These are phyloP conservation scores for Cotesia typhae DNA, from an alignment of 1,140 invertebrate genomes.

Conservation along the genomic window DNA sequence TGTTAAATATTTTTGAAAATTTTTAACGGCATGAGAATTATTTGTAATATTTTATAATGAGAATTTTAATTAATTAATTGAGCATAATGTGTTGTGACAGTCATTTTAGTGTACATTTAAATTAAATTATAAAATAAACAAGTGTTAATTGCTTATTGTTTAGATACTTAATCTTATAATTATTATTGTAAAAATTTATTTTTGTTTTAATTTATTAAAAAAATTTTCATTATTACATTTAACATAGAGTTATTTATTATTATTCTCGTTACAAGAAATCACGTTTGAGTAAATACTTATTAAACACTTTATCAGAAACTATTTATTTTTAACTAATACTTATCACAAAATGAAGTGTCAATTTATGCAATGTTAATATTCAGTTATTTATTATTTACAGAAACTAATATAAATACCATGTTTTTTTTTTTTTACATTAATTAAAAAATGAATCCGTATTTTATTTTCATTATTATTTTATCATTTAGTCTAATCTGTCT, in stretches of 20 bases:
- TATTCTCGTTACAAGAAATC: background rate
- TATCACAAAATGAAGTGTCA: conserved; percentile 10
- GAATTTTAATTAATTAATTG: too few species aligned
- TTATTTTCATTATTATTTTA: too few species aligned
- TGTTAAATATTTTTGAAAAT: conserved; percentile 4
- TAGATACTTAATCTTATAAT: background rate
- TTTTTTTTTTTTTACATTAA: background rate
- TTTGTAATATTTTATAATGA: background rate
- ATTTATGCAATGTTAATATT: background rate
- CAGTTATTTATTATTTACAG: background rate
- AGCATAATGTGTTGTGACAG: too few species aligned
- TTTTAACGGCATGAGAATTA: background rate
- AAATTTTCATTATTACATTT: background rate
- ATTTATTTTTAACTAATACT: background rate
- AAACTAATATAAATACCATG: conserved; percentile 2
- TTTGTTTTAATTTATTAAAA: conserved; percentile 8
- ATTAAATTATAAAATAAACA: too few species aligned
- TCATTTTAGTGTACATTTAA: too few species aligned
- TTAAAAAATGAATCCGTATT: too few species aligned
- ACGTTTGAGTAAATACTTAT: conserved; percentile 5
- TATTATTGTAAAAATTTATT: conserved; percentile 1
- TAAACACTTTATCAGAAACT: background rate
- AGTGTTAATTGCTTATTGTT: too few species aligned
- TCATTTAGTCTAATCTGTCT: too few species aligned
- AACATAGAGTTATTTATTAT: background rate